These are phyloP conservation scores for Corvus hawaiiensis DNA, from an alignment of 2,113 vertebrate species.

Conservation along the genomic window DNA sequence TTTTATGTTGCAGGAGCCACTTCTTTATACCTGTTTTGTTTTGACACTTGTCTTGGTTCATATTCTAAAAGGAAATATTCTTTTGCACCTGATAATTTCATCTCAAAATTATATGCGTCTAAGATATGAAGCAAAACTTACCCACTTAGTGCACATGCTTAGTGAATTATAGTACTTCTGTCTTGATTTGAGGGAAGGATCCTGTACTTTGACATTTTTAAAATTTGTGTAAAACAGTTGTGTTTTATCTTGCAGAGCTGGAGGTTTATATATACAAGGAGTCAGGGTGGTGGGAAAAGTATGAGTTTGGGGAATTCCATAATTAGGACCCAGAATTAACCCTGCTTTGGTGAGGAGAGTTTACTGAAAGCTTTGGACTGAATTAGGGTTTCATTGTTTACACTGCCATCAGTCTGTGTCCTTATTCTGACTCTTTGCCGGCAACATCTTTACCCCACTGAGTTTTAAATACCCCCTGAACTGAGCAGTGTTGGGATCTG, in stretches of 20 bases:
- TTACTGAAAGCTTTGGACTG: background rate
- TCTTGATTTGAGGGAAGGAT: background rate
- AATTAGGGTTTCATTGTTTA: background rate
- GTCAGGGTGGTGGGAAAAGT: background rate
- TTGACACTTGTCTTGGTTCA: background rate
- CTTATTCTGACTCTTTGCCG: background rate
- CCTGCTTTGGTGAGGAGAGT: background rate
- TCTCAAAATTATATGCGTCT: background rate
- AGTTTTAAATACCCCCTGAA: background rate
- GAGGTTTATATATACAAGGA: background rate
- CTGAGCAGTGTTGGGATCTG: background rate
- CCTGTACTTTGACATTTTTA: background rate
- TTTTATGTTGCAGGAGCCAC: background rate
- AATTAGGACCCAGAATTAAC: background rate
- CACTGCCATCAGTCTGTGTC: background rate
- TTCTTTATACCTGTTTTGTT: background rate
- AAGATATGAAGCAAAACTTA: background rate
- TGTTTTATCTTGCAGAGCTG: background rate
- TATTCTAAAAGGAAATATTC: background rate
- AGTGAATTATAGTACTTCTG: background rate
- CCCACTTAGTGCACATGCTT: background rate
- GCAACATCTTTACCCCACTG: fast-evolving
- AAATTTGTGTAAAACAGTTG: background rate
- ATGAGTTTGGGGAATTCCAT: background rate
- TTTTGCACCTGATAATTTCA: background rate